phyloP scores from a whole-genome alignment of 2,113 vertebrate genomes.

The Sebastes schlegelii region DNA sequence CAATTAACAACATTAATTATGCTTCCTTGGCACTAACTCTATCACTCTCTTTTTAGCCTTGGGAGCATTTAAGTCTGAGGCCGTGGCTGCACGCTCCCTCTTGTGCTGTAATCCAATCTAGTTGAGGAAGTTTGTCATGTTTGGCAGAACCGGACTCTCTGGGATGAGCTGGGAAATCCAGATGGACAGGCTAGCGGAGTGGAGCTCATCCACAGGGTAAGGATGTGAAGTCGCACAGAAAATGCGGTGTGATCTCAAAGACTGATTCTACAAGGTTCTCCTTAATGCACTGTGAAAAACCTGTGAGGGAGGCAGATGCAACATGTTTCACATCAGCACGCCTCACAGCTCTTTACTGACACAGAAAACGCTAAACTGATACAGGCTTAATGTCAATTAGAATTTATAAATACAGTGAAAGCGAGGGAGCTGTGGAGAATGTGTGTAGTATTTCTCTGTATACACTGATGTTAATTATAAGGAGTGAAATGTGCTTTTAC shows the following conservation, averaged over 20 bases:
- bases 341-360: slow-evolving; percentile 67
- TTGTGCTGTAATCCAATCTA: slow-evolving; percentile 68
- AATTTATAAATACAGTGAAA: slow-evolving; percentile 44
- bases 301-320: slow-evolving; percentile 74
- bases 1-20: slow-evolving; percentile 83
- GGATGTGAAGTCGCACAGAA: slow-evolving; percentile 80
- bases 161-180: slow-evolving; percentile 68
- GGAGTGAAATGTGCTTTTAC: slow-evolving; percentile 47
- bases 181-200: slow-evolving; percentile 67
- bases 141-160: slow-evolving; percentile 73
- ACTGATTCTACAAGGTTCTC: slow-evolving; percentile 65
- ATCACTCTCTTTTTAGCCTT: slow-evolving; percentile 76
- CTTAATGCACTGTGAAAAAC: slow-evolving; percentile 79
- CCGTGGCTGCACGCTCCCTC: slow-evolving; percentile 50
- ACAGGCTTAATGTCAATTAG: slow-evolving; percentile 65
- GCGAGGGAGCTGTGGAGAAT: slow-evolving; percentile 18
- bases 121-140: slow-evolving; percentile 80
- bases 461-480: slow-evolving; percentile 40
- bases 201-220: slow-evolving; percentile 70
- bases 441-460: slow-evolving; percentile 33
- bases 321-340: slow-evolving; percentile 71
- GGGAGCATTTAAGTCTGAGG: slow-evolving; percentile 66
- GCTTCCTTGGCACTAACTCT: slow-evolving; percentile 80
- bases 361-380: slow-evolving; percentile 67
- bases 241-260: slow-evolving; percentile 75